phyloP scores from a whole-genome alignment of 2,797 vertebrate species.

The Myotis pilosus region DNA sequence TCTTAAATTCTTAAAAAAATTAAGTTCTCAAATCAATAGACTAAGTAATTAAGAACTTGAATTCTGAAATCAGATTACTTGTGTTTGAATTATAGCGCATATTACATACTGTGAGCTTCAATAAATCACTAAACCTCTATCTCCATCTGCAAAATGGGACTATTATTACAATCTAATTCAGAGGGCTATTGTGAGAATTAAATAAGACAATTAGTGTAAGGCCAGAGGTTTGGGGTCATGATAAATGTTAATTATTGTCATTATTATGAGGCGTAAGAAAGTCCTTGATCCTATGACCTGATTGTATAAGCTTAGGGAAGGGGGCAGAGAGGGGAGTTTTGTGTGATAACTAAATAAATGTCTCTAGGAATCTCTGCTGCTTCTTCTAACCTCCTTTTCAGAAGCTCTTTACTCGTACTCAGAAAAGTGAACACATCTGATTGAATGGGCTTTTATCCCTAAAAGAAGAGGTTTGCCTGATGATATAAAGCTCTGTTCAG shows the following conservation, averaged over 20 bases:
- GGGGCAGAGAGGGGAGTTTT: neutral
- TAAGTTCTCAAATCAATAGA: conserved; percentile 14
- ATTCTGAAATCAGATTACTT: neutral
- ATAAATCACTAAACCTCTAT: neutral
- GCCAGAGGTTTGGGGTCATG: neutral
- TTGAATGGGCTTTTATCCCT: conserved; percentile 44
- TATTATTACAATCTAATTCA: neutral
- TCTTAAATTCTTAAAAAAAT: neutral
- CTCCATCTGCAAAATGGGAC: conserved; percentile 3
- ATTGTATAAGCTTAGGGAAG: neutral
- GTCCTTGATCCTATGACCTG: neutral
- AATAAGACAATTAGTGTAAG: neutral
- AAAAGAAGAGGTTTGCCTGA: conserved; percentile 32
- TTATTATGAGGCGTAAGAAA: neutral
- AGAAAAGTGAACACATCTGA: conserved; percentile 43
- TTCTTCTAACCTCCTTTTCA: conserved; percentile 34
- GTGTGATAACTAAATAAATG: neutral
- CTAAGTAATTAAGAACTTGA: conserved; percentile 12
- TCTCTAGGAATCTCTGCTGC: neutral
- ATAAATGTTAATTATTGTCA: neutral
- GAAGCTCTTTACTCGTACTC: conserved; percentile 43
- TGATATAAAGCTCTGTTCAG: conserved; percentile 42
- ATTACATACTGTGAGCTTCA: neutral
- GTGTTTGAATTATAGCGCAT: neutral
- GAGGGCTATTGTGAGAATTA: neutral